Conservation (phyloP, 2,113 vertebrate genomes). For the Malurus cyaneus region DNA sequence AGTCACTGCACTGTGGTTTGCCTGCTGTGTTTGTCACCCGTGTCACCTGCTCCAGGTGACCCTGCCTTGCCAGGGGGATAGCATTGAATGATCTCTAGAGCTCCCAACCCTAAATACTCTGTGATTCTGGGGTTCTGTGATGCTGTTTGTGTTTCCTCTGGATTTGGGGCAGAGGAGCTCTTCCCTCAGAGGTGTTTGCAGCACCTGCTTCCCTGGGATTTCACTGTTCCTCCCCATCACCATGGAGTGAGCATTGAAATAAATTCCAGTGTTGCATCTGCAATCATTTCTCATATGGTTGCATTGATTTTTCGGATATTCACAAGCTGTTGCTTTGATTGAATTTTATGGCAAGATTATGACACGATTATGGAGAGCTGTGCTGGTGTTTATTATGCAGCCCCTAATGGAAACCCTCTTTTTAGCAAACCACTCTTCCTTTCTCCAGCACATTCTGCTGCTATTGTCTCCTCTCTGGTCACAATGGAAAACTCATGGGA, state of each 20-base stretch:
- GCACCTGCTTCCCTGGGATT: not conserved
- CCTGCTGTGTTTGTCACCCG: not conserved
- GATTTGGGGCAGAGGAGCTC: not conserved
- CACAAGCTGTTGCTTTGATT: slow-evolving; percentile 60
- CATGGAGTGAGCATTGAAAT: not conserved
- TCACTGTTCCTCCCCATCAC: not conserved
- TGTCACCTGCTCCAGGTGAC: not conserved
- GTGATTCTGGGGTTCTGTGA: not conserved
- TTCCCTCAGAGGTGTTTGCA: not conserved
- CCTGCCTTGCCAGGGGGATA: not conserved
- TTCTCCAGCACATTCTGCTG: slow-evolving; percentile 11
- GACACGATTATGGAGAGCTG: slow-evolving; percentile 30
- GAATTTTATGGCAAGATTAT: slow-evolving; percentile 60
- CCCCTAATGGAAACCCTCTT: slow-evolving; percentile 25
- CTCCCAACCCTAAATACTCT: not conserved
- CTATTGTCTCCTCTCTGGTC: slow-evolving; percentile 42
- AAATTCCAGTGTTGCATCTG: not conserved
- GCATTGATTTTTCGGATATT: slow-evolving; percentile 49
- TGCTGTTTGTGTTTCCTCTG: not conserved
- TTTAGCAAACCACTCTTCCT: slow-evolving; percentile 13
- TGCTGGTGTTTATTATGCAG: slow-evolving; percentile 32
- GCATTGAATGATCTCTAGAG: not conserved
- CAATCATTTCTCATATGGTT: not conserved
- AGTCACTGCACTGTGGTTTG: not conserved
- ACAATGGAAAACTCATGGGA: slow-evolving; percentile 49